These are phyloP conservation scores for Drosophila malerkotliana DNA, from an alignment of 1,140 invertebrate genomes.

Conservation along the genomic window DNA sequence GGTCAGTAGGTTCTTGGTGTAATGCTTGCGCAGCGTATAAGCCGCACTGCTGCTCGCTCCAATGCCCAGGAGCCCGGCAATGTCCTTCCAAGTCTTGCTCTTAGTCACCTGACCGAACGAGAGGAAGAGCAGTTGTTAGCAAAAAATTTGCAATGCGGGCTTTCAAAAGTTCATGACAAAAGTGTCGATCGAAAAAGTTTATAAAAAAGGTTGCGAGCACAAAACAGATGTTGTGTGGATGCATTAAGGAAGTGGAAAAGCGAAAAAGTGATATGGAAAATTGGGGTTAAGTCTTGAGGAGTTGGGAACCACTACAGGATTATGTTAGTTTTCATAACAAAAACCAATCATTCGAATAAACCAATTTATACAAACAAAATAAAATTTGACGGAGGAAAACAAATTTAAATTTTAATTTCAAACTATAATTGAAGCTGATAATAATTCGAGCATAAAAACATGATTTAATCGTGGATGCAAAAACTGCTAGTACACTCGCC, in stretches of 20 bases:
- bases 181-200: constrained; percentile 37
- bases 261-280: neutral
- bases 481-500: neutral
- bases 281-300: neutral
- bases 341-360: constrained; percentile 13
- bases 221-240: constrained; percentile 37
- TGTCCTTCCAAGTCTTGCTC: constrained; percentile 99
- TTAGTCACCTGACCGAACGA: constrained; percentile 92
- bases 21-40: constrained; percentile 98
- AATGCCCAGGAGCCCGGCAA: constrained; percentile 95
- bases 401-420: neutral
- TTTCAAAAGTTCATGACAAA: constrained; percentile 15
- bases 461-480: neutral
- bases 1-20: constrained; percentile 97
- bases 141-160: neutral
- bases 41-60: constrained; percentile 98
- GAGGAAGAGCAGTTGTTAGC: constrained; percentile 9
- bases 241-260: constrained; percentile 29
- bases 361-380: constrained; percentile 4
- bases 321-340: constrained; percentile 1
- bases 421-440: neutral
- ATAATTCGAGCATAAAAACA: neutral
- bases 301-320: constrained; percentile 2
- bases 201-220: constrained; percentile 40
- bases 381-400: neutral